Evolutionary conservation across 2,113 vertebrate species (phyloP), one percentile per base, ranked within the genome.

Genomic region (Hippocampus barbouri): DNA sequence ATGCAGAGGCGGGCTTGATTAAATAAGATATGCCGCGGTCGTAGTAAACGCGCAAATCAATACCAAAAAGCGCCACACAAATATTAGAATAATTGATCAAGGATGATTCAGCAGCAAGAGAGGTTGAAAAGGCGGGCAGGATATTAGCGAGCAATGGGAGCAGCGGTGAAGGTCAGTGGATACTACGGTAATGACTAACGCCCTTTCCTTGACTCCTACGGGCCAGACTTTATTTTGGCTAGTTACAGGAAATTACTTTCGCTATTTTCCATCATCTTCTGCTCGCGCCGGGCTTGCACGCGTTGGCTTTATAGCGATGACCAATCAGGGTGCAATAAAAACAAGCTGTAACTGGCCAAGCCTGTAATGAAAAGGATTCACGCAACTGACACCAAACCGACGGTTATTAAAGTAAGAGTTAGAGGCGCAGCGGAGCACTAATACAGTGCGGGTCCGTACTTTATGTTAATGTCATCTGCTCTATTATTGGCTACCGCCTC

Each of bases 71-170:
- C 85, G 84, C 79, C 87, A 88, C 80, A 85, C 71, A 89, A 87
- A 85, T 87, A 89, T 85, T 86, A 89, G 75, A 91, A 89, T 82
- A 89, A 90, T 87, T 90, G 88, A 90, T 90, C 75, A 45, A 12
- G 71, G 80, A 70, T 88, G 86, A 91, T 89, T 91, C 85, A 89
- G 90, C 86, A 87, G 83, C 59, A 1, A 38, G 65, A 66, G 72
- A 78, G 77, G 83, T 81, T 80, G 61, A 30, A 56, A 47, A 67
- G 83, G 70, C 67, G 76, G 63, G 74, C 53, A 75, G 85, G 79
- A 83, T 80, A 88, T 87, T 86, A 86, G 78, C 67, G 49, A 69
- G 81, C 79, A 78, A 79, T 77, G 84, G 81, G 78, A 79, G 73
- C 75, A 69, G 64, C 10, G 30, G 41, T 83, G 84, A 91, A 92